A percentile compares a stretch with the other conserved stretches of the same genome.
Evolutionary conservation across 2,888 invertebrate species (phyloP).

Genomic region (Cabera pusaria): DNA sequence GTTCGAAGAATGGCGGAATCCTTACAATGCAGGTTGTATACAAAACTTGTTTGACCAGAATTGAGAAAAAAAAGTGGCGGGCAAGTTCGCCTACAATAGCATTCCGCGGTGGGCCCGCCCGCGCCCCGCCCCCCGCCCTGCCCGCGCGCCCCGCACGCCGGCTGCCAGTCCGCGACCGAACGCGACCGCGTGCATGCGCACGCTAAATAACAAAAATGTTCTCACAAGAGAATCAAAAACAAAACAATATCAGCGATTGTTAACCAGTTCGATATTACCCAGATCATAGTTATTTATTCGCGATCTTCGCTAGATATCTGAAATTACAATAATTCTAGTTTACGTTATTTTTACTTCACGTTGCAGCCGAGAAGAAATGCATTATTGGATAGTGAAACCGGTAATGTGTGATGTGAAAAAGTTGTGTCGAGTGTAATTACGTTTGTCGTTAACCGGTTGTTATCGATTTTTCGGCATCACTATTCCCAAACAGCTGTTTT

Average conservation of each 20-base stretch:
- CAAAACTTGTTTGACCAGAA: constrained; percentile 83
- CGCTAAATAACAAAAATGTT: constrained; percentile 38
- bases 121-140: constrained; percentile 62
- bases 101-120: constrained; percentile 71
- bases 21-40: constrained; percentile 82
- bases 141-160: constrained; percentile 40
- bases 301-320: too few relatives aligned
- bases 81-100: constrained; percentile 83
- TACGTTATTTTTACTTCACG: constrained; percentile 35
- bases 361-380: constrained; percentile 41
- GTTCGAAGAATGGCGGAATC: constrained; percentile 80
- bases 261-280: constrained; percentile 33
- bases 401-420: constrained; percentile 61
- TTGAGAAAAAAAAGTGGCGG: constrained; percentile 79
- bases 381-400: constrained; percentile 53
- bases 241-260: constrained; percentile 44
- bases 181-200: constrained; percentile 64
- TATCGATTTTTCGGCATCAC: constrained; percentile 70
- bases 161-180: constrained; percentile 64
- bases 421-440: constrained; percentile 54
- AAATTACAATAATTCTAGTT: constrained; percentile 14
- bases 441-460: constrained; percentile 50
- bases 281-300: too few relatives aligned
- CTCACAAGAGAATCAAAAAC: constrained; percentile 52
- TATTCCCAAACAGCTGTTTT: constrained; percentile 73